A percentile compares a stretch with the other conserved stretches of the same genome.
Conservation (phyloP, 1,140 invertebrate genomes). For the Periplaneta americana region DNA sequence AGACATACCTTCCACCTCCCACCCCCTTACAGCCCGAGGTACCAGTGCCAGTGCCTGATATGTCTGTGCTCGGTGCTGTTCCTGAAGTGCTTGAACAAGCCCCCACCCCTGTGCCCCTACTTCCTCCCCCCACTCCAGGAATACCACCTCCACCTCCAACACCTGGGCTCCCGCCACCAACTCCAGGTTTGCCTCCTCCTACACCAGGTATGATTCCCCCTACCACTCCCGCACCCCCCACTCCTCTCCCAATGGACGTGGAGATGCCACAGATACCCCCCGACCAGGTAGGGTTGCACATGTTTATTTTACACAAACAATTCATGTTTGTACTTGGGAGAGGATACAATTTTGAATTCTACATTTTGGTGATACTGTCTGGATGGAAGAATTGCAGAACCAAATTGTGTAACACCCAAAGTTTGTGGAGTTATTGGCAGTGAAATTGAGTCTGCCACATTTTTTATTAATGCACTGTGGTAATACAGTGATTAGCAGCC, state of each 20-base stretch:
- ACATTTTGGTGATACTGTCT: too few relatives aligned
- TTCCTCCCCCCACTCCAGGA: conserved; percentile 20
- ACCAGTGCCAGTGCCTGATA: neutral
- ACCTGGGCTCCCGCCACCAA: conserved; percentile 22
- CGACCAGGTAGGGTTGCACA: conserved; percentile 38
- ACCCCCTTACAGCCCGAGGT: neutral
- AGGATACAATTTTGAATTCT: neutral
- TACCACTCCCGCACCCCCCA: conserved; percentile 22
- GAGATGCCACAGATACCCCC: conserved; percentile 47
- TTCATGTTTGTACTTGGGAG: neutral
- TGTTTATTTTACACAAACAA: neutral
- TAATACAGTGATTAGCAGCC: too few relatives aligned
- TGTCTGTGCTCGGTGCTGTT: neutral
- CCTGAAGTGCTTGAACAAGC: neutral
- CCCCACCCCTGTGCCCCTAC: neutral
- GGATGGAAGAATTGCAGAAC: too few relatives aligned
- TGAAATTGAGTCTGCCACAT: too few relatives aligned
- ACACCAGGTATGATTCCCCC: conserved; percentile 28
- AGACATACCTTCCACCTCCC: neutral
- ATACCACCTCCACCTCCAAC: conserved; percentile 18
- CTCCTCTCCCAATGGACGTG: conserved; percentile 21
- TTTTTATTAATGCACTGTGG: too few relatives aligned
- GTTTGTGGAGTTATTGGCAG: too few relatives aligned
- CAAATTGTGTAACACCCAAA: too few relatives aligned
- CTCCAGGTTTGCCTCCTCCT: conserved; percentile 29